Evolutionary conservation across 2,888 invertebrate genomes (phyloP).

Genomic region (Polylopha cassiicola): DNA sequence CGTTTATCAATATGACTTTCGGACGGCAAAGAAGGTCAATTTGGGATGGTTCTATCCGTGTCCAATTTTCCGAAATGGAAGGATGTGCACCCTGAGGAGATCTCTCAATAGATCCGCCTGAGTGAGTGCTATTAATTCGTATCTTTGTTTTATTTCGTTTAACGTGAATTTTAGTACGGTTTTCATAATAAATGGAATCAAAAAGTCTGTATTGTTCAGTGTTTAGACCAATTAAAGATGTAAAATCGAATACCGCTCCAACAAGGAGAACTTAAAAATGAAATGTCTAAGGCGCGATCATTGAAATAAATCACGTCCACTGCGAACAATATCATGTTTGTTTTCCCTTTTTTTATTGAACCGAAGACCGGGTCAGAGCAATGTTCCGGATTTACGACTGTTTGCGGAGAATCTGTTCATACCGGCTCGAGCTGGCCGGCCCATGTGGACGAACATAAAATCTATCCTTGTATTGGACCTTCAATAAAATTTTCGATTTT

Average conservation of each 20-base stretch:
- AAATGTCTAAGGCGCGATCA: slow-evolving; percentile 42
- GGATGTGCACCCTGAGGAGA: slow-evolving; percentile 69
- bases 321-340: slow-evolving; percentile 36
- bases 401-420: slow-evolving; percentile 58
- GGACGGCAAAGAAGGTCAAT: slow-evolving; percentile 45
- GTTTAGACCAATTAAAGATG: too few species aligned
- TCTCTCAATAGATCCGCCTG: slow-evolving; percentile 69
- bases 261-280: slow-evolving; percentile 20
- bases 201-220: slow-evolving; percentile 14
- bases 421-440: slow-evolving; percentile 31
- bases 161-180: slow-evolving; percentile 58
- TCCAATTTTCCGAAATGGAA: slow-evolving; percentile 73
- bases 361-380: slow-evolving; percentile 47
- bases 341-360: slow-evolving; percentile 32
- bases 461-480: slow-evolving; percentile 42
- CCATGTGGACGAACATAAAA: slow-evolving; percentile 51
- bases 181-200: slow-evolving; percentile 10
- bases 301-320: slow-evolving; percentile 57
- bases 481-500: slow-evolving; percentile 52
- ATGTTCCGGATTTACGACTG: slow-evolving; percentile 59
- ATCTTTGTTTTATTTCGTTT: slow-evolving; percentile 74
- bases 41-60: slow-evolving; percentile 56
- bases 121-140: slow-evolving; percentile 74
- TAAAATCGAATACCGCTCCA: not conserved
- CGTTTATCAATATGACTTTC: slow-evolving; percentile 48